Percentiles rank a stretch among this genome's conserved stretches.
These are phyloP conservation scores for Crambe crambe DNA, from an alignment of 37 sponge, comb jelly and placozoan genomes.

Conservation along the genomic window DNA sequence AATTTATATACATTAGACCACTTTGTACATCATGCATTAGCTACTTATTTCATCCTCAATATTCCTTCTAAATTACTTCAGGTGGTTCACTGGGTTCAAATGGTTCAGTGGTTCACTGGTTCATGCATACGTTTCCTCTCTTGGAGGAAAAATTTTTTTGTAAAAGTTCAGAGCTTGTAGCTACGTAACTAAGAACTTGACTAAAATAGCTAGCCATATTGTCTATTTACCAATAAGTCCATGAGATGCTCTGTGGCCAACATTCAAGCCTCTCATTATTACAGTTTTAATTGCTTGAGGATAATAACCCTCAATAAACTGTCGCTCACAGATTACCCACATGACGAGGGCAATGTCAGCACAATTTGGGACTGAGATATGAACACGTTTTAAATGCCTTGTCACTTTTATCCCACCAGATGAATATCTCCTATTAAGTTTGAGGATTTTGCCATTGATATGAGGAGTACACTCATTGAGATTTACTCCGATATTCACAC, in stretches of 20 bases:
- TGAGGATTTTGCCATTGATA: neutral
- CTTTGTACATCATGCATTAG: no score
- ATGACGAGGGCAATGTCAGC: slow-evolving; percentile 53
- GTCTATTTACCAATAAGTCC: slow-evolving; percentile 62
- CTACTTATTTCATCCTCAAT: no score
- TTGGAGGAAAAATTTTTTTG: no score
- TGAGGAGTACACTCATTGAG: slow-evolving; percentile 36
- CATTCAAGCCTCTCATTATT: slow-evolving; percentile 58
- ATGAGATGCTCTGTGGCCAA: slow-evolving; percentile 57
- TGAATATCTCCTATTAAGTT: neutral
- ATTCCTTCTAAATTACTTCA: no score
- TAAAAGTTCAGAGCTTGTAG: no score
- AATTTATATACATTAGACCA: no score
- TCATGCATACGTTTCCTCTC: no score
- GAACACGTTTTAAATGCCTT: slow-evolving; percentile 23
- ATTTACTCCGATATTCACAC: slow-evolving; percentile 43
- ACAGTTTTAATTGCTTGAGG: slow-evolving; percentile 33
- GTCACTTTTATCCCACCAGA: slow-evolving; percentile 10
- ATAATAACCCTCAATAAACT: neutral
- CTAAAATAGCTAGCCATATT: no score
- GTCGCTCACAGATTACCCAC: slow-evolving; percentile 64
- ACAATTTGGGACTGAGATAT: slow-evolving; percentile 74
- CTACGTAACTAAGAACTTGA: no score
- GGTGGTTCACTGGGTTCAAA: no score
- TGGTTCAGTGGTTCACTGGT: no score